Conservation (phyloP, 1,140 invertebrate genomes). For the Lepidurus apus region DNA sequence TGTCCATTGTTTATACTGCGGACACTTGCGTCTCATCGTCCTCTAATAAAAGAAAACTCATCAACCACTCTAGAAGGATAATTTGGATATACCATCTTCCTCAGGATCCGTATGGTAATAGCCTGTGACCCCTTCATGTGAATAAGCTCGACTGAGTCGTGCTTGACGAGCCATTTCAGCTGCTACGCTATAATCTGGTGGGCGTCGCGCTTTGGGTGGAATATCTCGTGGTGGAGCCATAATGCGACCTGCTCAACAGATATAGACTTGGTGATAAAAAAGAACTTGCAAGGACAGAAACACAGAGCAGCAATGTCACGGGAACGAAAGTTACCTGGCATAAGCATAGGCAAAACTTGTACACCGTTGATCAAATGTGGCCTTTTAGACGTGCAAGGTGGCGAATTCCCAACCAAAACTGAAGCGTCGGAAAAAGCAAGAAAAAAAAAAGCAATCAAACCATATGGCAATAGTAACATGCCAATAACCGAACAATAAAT, state of each 20-base stretch:
- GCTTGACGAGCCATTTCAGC: slow-evolving; percentile 72
- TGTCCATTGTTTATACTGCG: not conserved
- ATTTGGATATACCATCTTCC: slow-evolving; percentile 50
- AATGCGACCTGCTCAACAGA: slow-evolving; percentile 22
- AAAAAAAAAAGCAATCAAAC: not conserved
- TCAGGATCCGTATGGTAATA: slow-evolving; percentile 65
- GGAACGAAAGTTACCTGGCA: not conserved
- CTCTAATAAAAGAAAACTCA: not conserved
- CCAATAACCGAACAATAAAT: too few species aligned
- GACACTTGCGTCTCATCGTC: slow-evolving; percentile 2
- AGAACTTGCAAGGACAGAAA: slow-evolving; percentile 5
- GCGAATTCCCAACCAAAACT: not conserved
- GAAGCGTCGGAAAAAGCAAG: not conserved
- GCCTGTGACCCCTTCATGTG: slow-evolving; percentile 75
- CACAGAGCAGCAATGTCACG: not conserved
- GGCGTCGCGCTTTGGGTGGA: slow-evolving; percentile 42
- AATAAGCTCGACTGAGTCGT: slow-evolving; percentile 72
- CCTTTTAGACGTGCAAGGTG: not conserved
- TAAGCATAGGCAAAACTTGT: not conserved
- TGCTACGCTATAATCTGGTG: slow-evolving; percentile 67
- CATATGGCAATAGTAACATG: too few species aligned
- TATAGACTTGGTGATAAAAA: slow-evolving; percentile 32
- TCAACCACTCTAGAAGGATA: slow-evolving; percentile 24
- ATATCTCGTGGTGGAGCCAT: slow-evolving; percentile 34
- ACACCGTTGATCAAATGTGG: not conserved